Evolutionary conservation across 1,140 invertebrate species (phyloP), one percentile per base, ranked within the genome.

Genomic region (Magallana gigas): DNA sequence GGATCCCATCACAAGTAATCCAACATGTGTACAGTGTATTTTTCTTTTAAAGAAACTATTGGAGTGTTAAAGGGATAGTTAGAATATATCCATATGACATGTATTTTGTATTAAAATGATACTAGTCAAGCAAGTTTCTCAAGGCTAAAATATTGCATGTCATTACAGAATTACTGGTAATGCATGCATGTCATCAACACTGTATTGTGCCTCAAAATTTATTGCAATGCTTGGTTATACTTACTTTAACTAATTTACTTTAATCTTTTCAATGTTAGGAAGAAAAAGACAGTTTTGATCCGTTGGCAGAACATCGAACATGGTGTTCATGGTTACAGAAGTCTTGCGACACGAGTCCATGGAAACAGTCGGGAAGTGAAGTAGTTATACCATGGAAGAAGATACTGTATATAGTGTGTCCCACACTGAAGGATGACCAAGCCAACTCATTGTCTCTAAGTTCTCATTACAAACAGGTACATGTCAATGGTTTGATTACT

Each of bases 261-360:
- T 83, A 16, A 8, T 16, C n/a, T 9, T 16, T 9, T 18, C 56
- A 11, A 36, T 76, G 23, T 5, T 29, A 76, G 68, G 68, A 76
- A 76, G 68, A 76, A 76, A 83, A 83, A 23, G 57, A 83, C 14
- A 83, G 81, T 18, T 58, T 83, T 57, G 81, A 83, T 83, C 81
- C 81, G 11, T 16, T 83, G n/a, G 16, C 48, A 58, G 81, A 83
- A n/a, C 81, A 83, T 58, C 48, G 81, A 58, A 83, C 48, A 18
- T 83, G 81, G 81, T 83, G 83, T 60, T 58, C 60, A 12, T 84
- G 48, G 84, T 76, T 76, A 76, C 68, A 76, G 18, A 76, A 76
- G 9, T 76, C 68, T 29, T 76, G 68, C 29, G 68, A 76, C 68
- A 36, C 8, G 12, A 76, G 68, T 9, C 68, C 68, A 12, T 76